Base-by-base conservation (phyloP, 2,888 invertebrate genomes). In the Dascillus cervinus region DNA sequence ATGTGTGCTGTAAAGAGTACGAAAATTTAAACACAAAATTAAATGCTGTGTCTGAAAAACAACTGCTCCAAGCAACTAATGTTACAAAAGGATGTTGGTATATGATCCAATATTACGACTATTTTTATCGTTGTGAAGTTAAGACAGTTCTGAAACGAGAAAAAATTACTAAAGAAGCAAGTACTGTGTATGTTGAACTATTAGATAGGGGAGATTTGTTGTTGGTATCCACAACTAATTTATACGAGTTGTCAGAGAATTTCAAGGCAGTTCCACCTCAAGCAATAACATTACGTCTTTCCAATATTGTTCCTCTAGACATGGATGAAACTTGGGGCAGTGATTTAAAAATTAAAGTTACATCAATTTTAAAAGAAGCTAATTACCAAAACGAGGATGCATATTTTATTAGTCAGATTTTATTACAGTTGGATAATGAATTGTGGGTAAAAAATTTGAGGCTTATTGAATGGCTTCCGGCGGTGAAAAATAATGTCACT, bases 361-460 rank as follows among this genome's bases (percentile, higher is more conserved):
- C 21, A 17, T 20, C 23, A 8, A 27, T 39, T 4, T 14, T 47
- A 11, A 15, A 25, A 2, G 13, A 28, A 4, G 27, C 25, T 3
- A 22, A 32, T n/a, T 30, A 15, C 9, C 13, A 31, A 3, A 50
- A 52, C 26, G 41, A 51, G 4, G 44, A 50, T 26, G 31, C 43
- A 1, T 39, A 48, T 22, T 51, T 71, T 39, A 62, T 61, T 39
- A 71, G 66, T 3, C 58, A 71, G 53, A 67, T 80, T 19, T 55
- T 61, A 4, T 53, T 79, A 39, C 72, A 76, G 26, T 50, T 82
- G 13, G 75, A 73, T 1, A 70, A 77, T 37, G 72, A 70, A 1
- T 52, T 84, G 19, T 80, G 82, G 69, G 63, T 84, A 1, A 71
- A 79, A 29, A 74, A 77, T 2, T 54, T 83, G 20, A 71, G 75